Percentiles rank a stretch among this genome's conserved stretches.
These are phyloP conservation scores for Bryconaethiops microstoma DNA, from an alignment of 2,797 vertebrate species.

Conservation along the genomic window DNA sequence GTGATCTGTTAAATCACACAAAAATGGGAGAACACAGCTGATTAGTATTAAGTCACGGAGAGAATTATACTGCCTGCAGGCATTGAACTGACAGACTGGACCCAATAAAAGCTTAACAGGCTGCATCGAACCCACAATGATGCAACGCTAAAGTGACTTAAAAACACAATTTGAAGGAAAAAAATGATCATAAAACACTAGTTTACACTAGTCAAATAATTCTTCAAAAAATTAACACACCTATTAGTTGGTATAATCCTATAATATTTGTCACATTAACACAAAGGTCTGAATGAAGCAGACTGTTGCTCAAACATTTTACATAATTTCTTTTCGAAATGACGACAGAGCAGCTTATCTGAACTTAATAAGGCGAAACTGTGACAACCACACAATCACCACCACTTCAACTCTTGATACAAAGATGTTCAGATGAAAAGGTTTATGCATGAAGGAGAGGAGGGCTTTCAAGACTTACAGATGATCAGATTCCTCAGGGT, in stretches of 20 bases:
- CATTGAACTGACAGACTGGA: not conserved
- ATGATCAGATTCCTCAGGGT: constrained; percentile 84
- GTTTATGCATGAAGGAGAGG: constrained; percentile 16
- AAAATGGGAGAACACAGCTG: not conserved
- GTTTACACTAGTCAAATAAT: not conserved
- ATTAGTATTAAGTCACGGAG: not conserved
- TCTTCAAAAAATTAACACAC: not conserved
- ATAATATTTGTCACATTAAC: not conserved
- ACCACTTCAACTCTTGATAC: not conserved
- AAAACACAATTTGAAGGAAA: not conserved
- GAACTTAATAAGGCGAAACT: not conserved
- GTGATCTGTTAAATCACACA: not conserved
- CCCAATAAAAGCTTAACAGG: not conserved
- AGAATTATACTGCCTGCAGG: not conserved
- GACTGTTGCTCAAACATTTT: not conserved
- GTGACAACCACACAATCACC: not conserved
- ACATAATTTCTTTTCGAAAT: not conserved
- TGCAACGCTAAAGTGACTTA: not conserved
- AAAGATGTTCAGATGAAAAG: not conserved
- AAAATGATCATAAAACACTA: not conserved
- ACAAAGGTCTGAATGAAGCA: not conserved
- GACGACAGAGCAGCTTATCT: not conserved
- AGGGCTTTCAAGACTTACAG: constrained; percentile 78
- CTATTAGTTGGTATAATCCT: not conserved
- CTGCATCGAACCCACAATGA: not conserved